Conservation (phyloP, 2,888 invertebrate genomes). For the Arge pagana region DNA sequence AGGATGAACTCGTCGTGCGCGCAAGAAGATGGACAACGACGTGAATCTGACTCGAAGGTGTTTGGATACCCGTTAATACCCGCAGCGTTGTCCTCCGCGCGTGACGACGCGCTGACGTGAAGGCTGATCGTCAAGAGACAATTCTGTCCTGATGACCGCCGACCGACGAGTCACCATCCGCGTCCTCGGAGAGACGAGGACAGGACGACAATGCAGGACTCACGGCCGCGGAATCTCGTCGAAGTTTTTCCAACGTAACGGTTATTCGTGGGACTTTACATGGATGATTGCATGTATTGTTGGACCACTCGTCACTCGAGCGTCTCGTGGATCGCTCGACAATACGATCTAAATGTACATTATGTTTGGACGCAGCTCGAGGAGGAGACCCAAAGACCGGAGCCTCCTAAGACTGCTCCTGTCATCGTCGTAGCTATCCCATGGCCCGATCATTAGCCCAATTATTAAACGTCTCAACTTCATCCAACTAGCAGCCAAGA, state of each 20-base stretch:
- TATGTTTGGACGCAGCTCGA: too few relatives aligned
- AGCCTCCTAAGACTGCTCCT: too few relatives aligned
- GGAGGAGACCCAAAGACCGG: too few relatives aligned
- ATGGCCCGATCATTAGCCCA: too few relatives aligned
- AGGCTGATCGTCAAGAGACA: constrained; percentile 14
- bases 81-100: too few relatives aligned
- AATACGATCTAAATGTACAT: constrained; percentile 13
- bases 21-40: too few relatives aligned
- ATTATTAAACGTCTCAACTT: too few relatives aligned
- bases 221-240: not conserved
- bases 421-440: too few relatives aligned
- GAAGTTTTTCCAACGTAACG: not conserved
- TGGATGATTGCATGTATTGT: constrained; percentile 20
- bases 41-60: too few relatives aligned
- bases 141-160: constrained; percentile 9
- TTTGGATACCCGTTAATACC: too few relatives aligned
- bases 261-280: not conserved
- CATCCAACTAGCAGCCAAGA: too few relatives aligned
- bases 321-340: constrained; percentile 5
- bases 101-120: constrained; percentile 15
- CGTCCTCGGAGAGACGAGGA: not conserved
- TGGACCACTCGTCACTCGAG: constrained; percentile 8
- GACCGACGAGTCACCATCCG: constrained; percentile 9
- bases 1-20: too few relatives aligned
- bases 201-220: not conserved